Evolutionary conservation across 2,888 invertebrate species (phyloP).

Genomic region (Pilophorus perplexus): DNA sequence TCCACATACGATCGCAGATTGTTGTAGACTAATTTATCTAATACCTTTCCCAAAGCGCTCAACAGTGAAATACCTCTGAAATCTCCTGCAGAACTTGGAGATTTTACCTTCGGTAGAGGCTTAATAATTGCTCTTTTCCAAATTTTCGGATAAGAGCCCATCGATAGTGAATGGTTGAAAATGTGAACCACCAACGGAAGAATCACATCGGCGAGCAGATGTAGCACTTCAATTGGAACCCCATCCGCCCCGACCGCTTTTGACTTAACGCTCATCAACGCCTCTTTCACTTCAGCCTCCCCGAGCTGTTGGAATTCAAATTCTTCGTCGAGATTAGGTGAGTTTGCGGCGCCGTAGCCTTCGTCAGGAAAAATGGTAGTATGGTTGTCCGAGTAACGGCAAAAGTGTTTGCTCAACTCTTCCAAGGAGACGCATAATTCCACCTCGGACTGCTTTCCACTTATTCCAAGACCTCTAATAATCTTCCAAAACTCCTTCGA

Average conservation of each 20-base stretch:
- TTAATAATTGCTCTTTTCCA: neutral
- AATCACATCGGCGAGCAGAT: neutral
- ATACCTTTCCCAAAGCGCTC: neutral
- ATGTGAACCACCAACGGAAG: neutral
- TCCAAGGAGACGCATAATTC: neutral
- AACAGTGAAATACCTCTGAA: conserved; percentile 10
- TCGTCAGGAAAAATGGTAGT: neutral
- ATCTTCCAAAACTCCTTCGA: conserved; percentile 4
- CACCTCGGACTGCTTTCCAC: neutral
- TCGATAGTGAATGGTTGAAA: neutral
- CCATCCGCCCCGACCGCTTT: neutral
- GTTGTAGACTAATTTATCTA: neutral
- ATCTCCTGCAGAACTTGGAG: neutral
- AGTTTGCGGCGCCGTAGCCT: neutral
- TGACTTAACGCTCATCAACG: neutral
- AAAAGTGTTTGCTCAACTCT: neutral
- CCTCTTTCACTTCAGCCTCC: neutral
- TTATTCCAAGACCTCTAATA: neutral
- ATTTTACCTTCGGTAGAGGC: neutral
- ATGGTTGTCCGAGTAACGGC: neutral
- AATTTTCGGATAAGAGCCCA: neutral
- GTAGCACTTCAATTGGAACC: neutral
- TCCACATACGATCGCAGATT: neutral
- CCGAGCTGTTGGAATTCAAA: neutral
- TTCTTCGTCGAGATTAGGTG: neutral